A percentile compares a stretch with the other conserved stretches of the same genome.
Evolutionary conservation across 2,113 vertebrate species (phyloP).

Genomic region (Camelus bactrianus): DNA sequence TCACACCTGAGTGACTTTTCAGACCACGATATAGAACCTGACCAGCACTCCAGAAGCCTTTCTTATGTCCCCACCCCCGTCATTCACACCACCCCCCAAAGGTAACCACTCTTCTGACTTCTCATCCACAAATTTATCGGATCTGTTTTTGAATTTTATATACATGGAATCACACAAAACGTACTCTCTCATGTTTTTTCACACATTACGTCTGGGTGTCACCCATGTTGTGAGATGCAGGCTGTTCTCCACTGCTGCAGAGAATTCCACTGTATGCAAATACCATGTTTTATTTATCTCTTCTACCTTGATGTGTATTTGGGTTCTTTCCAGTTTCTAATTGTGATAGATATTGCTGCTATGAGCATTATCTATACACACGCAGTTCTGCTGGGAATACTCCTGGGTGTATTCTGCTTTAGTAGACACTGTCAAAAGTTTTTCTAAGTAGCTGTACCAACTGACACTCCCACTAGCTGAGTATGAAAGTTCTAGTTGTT

Average conservation of each 20-base stretch:
- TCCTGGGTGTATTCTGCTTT: not conserved
- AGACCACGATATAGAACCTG: not conserved
- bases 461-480: not conserved
- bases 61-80: not conserved
- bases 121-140: not conserved
- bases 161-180: not conserved
- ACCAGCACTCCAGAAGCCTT: not conserved
- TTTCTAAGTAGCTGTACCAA: constrained; percentile 33
- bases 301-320: constrained; percentile 1
- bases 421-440: not conserved
- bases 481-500: constrained; percentile 3
- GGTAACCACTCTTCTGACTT: not conserved
- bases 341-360: not conserved
- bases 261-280: constrained; percentile 22
- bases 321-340: constrained; percentile 3
- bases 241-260: not conserved
- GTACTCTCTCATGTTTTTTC: constrained; percentile 13
- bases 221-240: not conserved
- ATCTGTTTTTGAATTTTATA: constrained; percentile 22
- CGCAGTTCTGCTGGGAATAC: not conserved
- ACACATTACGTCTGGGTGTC: not conserved
- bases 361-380: not conserved
- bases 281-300: not conserved
- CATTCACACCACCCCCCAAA: not conserved
- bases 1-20: not conserved